Base-by-base conservation (phyloP, 2,797 vertebrate genomes). In the Sebastes glaucus region DNA sequence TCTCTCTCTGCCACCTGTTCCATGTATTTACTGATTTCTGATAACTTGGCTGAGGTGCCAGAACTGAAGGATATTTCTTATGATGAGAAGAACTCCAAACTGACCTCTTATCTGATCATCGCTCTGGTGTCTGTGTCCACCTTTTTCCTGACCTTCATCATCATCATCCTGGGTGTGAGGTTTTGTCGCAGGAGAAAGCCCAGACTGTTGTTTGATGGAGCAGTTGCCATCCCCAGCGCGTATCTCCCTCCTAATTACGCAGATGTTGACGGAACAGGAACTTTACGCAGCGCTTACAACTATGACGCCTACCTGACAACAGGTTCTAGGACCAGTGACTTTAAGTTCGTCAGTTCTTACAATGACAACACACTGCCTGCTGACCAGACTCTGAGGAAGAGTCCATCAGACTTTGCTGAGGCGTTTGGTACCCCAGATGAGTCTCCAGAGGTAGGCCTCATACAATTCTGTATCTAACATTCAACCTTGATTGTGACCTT, bases 101-200 rank as follows among this genome's bases (percentile, higher is more conserved):
- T 97, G 88, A 97, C 96, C 32, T 96, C 96, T 73, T 97, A 96
- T 89, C 92, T 97, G 46, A 96, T 96, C 72, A 92, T 97, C 32
- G 91, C 96, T 28, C 90, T 97, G 82, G 96, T 96, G 83, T 88
- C 96, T 80, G 96, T 97, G 62, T 97, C 96, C 4, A 96, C 96
- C 72, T 96, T 52, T 52, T 52, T 52, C 1, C 46, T 52, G 82
- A 89, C 88, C 11, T 90, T 90, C 63, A 89, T 90, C 23, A 86
- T 88, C 71, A 73, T 91, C 63, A 83, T 89, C 30, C 7, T 92
- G 13, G 82, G 86, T 62, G 27, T 91, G 77, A 90, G 82, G 61
- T 83, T 90, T 61, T 88, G 84, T 80, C 80, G 63, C 30, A 55
- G 33, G 33, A 35, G 33, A 35, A 35, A 35, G 33, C 33, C 33